Evolutionary conservation across 2,888 invertebrate species (phyloP).

Genomic region (Himalopsyche kuldschensis): DNA sequence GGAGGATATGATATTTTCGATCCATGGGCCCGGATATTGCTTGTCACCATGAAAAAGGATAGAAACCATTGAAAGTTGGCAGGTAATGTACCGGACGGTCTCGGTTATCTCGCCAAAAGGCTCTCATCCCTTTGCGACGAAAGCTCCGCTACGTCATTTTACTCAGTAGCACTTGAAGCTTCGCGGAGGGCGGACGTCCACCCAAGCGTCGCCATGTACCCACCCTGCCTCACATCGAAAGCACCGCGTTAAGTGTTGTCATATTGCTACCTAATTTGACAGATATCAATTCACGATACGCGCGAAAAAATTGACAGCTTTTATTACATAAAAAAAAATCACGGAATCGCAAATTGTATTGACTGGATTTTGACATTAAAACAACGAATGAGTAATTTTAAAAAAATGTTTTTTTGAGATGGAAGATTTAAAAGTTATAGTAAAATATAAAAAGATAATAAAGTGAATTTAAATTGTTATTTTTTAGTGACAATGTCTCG

Average conservation of each 20-base stretch:
- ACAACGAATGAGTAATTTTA: background rate
- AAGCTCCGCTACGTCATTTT: background rate
- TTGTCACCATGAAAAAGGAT: constrained; percentile 3
- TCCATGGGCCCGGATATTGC: background rate
- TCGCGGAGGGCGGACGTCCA: background rate
- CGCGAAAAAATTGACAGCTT: background rate
- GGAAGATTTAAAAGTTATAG: background rate
- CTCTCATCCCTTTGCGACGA: background rate
- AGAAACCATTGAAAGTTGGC: background rate
- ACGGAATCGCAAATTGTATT: background rate
- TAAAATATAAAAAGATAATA: background rate
- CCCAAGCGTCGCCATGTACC: background rate
- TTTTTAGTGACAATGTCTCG: background rate
- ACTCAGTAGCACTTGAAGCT: background rate
- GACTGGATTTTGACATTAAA: background rate
- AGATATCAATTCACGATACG: background rate
- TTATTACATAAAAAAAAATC: background rate
- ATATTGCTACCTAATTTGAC: background rate
- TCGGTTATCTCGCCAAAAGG: background rate
- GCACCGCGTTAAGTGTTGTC: background rate
- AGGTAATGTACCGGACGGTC: constrained; percentile 14
- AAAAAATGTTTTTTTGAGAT: background rate
- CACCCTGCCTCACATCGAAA: background rate
- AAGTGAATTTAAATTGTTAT: background rate
- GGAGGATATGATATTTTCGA: background rate